These are phyloP conservation scores for Amblyteles armatorius DNA, from an alignment of 2,888 invertebrate genomes.

Conservation along the genomic window DNA sequence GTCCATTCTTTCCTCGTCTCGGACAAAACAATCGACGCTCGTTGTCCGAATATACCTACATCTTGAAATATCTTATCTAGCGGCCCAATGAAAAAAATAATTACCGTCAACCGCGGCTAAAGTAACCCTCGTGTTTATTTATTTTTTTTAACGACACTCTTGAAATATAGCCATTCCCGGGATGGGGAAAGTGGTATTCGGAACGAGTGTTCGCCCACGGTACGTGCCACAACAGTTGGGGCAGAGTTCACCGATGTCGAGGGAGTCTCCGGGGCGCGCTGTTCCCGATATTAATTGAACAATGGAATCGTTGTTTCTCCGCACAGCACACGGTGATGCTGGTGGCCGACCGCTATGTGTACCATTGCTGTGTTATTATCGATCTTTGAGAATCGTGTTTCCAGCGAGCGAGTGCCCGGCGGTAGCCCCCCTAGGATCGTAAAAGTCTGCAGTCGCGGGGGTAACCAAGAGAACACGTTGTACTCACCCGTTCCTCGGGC, in stretches of 20 bases:
- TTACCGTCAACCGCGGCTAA: not conserved
- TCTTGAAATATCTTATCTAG: not conserved
- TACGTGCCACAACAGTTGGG: slow-evolving; percentile 8
- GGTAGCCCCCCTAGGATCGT: slow-evolving; percentile 55
- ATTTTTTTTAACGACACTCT: slow-evolving; percentile 25
- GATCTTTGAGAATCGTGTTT: slow-evolving; percentile 68
- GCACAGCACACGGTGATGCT: slow-evolving; percentile 1
- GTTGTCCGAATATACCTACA: not conserved
- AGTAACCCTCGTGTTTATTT: not conserved
- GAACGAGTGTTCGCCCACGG: slow-evolving; percentile 26
- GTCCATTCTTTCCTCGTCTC: not conserved
- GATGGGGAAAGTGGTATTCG: slow-evolving; percentile 45
- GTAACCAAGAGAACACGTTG: slow-evolving; percentile 59
- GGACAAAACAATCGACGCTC: slow-evolving; percentile 2
- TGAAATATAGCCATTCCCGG: slow-evolving; percentile 46
- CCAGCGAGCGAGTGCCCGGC: slow-evolving; percentile 33
- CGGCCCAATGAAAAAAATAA: slow-evolving; percentile 16
- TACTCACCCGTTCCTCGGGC: slow-evolving; percentile 58
- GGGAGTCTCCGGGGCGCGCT: slow-evolving; percentile 28
- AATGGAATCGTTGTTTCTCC: slow-evolving; percentile 67
- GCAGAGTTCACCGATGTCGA: slow-evolving; percentile 9
- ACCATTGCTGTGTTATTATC: slow-evolving; percentile 64
- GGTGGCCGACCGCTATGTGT: slow-evolving; percentile 34
- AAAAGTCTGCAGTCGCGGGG: slow-evolving; percentile 58
- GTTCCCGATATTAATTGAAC: slow-evolving; percentile 67